Percentiles rank a stretch among this genome's conserved stretches.
Conservation (phyloP, 2,797 vertebrate genomes). For the Acipenser ruthenus region DNA sequence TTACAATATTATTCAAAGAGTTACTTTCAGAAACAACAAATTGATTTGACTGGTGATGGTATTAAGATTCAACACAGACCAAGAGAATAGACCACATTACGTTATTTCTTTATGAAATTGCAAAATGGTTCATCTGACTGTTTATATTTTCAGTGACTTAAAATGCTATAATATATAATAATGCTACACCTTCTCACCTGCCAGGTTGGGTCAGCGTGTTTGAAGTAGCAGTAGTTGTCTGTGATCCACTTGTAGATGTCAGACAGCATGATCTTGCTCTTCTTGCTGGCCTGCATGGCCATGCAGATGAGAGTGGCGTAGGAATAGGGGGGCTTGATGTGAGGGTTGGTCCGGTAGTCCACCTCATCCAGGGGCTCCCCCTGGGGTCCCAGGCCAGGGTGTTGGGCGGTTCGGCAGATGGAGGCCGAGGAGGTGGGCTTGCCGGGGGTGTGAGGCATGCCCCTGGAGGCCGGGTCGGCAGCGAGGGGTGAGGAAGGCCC, state of each 20-base stretch:
- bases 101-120: too few species aligned
- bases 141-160: not conserved
- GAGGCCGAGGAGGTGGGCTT: slow-evolving; percentile 79
- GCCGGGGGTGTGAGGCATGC: slow-evolving; percentile 74
- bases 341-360: slow-evolving; percentile 82
- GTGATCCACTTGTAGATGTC: slow-evolving; percentile 97
- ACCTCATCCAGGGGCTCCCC: slow-evolving; percentile 77
- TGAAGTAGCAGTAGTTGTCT: slow-evolving; percentile 95
- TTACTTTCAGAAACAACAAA: too few species aligned
- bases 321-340: slow-evolving; percentile 85
- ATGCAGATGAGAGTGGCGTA: slow-evolving; percentile 95
- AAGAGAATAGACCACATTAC: too few species aligned
- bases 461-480: slow-evolving; percentile 79
- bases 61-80: too few species aligned
- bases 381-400: slow-evolving; percentile 50
- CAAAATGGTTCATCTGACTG: too few species aligned
- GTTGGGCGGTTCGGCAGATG: slow-evolving; percentile 54
- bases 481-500: slow-evolving; percentile 81
- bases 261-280: slow-evolving; percentile 86
- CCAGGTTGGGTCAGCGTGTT: slow-evolving; percentile 90
- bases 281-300: slow-evolving; percentile 91
- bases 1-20: too few species aligned
- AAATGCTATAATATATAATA: not conserved
- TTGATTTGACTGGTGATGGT: too few species aligned
- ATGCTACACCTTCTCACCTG: slow-evolving; percentile 62